phyloP scores from a whole-genome alignment of 2,888 invertebrate genomes.

The Melangyna quadrimaculata region DNA sequence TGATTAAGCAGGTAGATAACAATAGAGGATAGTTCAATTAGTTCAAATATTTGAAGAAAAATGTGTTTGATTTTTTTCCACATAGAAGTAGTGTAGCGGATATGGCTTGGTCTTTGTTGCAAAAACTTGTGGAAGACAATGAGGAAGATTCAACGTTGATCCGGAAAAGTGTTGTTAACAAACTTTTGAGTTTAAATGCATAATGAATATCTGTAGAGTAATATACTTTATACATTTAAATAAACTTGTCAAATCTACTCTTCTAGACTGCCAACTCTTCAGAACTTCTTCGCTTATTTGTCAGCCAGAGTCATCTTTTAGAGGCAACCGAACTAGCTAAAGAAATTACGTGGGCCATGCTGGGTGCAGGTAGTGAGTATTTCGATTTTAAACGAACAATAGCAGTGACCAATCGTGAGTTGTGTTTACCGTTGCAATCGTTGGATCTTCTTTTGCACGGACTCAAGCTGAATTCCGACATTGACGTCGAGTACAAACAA shows the following conservation, averaged over 20 bases:
- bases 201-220: too few relatives aligned
- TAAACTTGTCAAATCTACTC: not conserved
- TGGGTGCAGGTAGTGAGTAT: constrained; percentile 86
- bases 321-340: constrained; percentile 87
- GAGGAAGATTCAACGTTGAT: constrained; percentile 84
- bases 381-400: constrained; percentile 85
- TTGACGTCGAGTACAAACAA: constrained; percentile 82
- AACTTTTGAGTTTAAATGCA: constrained; percentile 88
- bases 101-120: constrained; percentile 86
- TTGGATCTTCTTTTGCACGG: constrained; percentile 87
- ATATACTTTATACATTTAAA: too few relatives aligned
- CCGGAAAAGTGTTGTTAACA: constrained; percentile 87
- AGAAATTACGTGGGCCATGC: constrained; percentile 86
- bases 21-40: not conserved
- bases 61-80: constrained; percentile 62
- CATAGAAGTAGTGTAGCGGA: constrained; percentile 79
- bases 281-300: constrained; percentile 88
- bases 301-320: constrained; percentile 87
- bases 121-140: constrained; percentile 84
- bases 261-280: constrained; percentile 78
- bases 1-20: constrained; percentile 83
- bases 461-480: constrained; percentile 82
- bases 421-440: constrained; percentile 89
- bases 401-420: constrained; percentile 83
- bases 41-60: not conserved